Conservation (phyloP, 2,797 vertebrate species). For the Bovichtus diacanthus region DNA sequence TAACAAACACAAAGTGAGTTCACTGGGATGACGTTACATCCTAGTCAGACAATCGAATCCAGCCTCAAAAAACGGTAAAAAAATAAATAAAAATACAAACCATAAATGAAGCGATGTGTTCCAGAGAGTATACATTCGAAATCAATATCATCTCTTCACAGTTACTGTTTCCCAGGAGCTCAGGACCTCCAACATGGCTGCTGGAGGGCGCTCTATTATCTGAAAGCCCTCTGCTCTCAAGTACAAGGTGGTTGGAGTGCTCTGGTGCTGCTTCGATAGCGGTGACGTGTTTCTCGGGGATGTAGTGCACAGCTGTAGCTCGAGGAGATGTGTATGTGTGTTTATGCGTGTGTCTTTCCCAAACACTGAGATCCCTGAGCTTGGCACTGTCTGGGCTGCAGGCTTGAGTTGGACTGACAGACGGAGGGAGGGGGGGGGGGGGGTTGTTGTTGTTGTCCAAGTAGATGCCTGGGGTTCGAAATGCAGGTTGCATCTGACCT, state of each 20-base stretch:
- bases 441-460: constrained; percentile 43
- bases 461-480: constrained; percentile 49
- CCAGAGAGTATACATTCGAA: neutral
- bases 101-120: neutral
- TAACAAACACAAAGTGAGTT: neutral
- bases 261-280: constrained; percentile 5
- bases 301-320: constrained; percentile 41
- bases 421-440: neutral
- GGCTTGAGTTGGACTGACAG: constrained; percentile 37
- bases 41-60: neutral
- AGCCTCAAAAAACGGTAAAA: neutral
- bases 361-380: constrained; percentile 54
- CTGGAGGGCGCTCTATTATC: constrained; percentile 3
- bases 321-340: constrained; percentile 35
- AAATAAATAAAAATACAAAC: neutral
- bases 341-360: constrained; percentile 22
- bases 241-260: constrained; percentile 2
- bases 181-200: constrained; percentile 2
- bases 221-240: neutral
- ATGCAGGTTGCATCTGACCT: constrained; percentile 47
- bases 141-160: neutral
- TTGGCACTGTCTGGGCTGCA: constrained; percentile 39
- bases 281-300: constrained; percentile 41
- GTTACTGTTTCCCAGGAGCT: neutral
- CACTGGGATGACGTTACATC: neutral